Base-by-base conservation (phyloP, 2,888 invertebrate species). In the Rotaria magnacalcarata region DNA sequence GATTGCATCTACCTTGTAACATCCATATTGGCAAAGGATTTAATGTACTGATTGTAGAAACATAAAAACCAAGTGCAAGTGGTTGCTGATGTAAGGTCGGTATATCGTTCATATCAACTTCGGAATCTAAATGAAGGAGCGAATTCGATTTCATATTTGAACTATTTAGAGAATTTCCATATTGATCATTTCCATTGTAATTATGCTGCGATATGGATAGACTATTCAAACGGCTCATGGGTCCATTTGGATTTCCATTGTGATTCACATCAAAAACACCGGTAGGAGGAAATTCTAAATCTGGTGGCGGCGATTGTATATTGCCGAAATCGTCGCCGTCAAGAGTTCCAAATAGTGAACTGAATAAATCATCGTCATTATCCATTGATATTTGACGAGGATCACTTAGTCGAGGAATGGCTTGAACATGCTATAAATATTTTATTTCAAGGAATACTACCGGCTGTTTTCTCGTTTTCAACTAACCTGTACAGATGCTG, bases 11-110 rank as follows among this genome's bases (percentile, higher is more conserved):
- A 7, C 85, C 60, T 5, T 85, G 56, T 19, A 85, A 34, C 41
- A 85, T 43, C 91, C 92, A 92, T 87, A 89, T 89, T 84, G 97
- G 97, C 94, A 97, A 95, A 86, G 94, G 93, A 85, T 95, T 95
- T 80, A 80, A 47, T 87, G 96, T 95, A 86, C 95, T 95, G 86
- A 98, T 98, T 75, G 99, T 99, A 56, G 97, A 97, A 87, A 99
- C 95, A 91, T 96, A 93, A 92, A 97, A 99, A 86, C 99, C 99
- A 89, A 98, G 93, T 86, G 99, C 99, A 88, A 99, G 93, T 21
- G 99, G 99, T 92, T 99, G 99, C 91, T 99, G 97, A 74, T 87
- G 85, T 52, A 87, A 85, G 27, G 85, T 84, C 41, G 85, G 84
- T 34, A 58, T 27, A 50, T 87, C 87, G 43, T 87, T 80, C n/a